phyloP scores from a whole-genome alignment of 2,113 vertebrate genomes.

The Notothenia coriiceps region DNA sequence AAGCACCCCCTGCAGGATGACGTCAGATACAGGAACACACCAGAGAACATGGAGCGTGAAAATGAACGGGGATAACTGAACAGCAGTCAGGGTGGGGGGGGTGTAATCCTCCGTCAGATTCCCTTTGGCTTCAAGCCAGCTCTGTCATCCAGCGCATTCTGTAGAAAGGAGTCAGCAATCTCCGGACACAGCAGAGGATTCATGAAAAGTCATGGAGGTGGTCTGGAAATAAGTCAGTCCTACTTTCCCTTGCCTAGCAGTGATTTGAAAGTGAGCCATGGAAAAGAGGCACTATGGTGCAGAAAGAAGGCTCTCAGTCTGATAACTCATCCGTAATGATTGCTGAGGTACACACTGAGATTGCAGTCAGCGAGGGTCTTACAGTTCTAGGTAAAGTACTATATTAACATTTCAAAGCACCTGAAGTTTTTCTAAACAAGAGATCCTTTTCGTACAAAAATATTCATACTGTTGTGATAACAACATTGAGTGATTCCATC shows the following conservation, averaged over 20 bases:
- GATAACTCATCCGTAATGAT: conserved; percentile 32
- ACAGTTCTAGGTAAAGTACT: conserved; percentile 11
- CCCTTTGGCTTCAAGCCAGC: conserved; percentile 41
- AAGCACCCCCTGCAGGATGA: conserved; percentile 23
- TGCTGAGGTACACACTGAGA: conserved; percentile 53
- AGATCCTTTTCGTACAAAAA: conserved; percentile 45
- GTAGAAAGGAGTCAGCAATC: conserved; percentile 36
- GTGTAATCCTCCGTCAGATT: conserved; percentile 32
- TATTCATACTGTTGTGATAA: conserved; percentile 12
- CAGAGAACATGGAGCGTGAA: conserved; percentile 20
- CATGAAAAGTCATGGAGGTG: conserved; percentile 35
- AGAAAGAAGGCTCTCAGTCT: conserved; percentile 60
- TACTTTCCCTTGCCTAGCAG: conserved; percentile 26
- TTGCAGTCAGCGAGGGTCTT: conserved; percentile 54
- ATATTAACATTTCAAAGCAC: conserved; percentile 36
- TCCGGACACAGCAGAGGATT: conserved; percentile 21
- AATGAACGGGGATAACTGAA: conserved; percentile 45
- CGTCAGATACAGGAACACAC: conserved; percentile 17
- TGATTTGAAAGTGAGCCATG: conserved; percentile 42
- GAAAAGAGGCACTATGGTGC: conserved; percentile 76
- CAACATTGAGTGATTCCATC: neutral
- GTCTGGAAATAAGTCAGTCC: conserved; percentile 25
- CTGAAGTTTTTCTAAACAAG: conserved; percentile 41
- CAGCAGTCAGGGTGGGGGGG: conserved; percentile 10
- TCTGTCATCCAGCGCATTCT: conserved; percentile 44